Evolutionary conservation across 2,113 vertebrate genomes (phyloP).

Genomic region (Axis porcinus): DNA sequence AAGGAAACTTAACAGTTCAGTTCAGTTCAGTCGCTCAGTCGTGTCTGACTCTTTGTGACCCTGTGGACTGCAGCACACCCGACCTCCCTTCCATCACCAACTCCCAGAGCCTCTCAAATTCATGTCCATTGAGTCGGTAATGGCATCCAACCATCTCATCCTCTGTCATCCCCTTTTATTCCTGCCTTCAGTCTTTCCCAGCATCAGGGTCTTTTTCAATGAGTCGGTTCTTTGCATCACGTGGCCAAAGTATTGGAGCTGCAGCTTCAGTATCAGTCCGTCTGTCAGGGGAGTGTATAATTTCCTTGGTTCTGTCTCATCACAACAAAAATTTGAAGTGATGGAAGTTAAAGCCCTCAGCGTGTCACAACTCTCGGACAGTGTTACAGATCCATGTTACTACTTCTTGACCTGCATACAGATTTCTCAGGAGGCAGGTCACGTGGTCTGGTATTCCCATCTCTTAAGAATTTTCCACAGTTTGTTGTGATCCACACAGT

Average conservation of each 20-base stretch:
- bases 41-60: neutral
- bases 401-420: neutral
- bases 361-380: no score
- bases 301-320: no score
- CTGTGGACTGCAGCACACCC: neutral
- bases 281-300: neutral
- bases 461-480: neutral
- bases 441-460: neutral
- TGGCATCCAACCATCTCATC: neutral
- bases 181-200: neutral
- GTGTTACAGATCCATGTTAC: no score
- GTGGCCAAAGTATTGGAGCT: neutral
- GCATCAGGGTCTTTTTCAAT: neutral
- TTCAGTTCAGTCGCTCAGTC: neutral
- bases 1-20: neutral
- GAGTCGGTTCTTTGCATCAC: neutral
- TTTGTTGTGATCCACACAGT: neutral
- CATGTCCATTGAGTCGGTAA: neutral
- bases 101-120: neutral
- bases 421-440: neutral
- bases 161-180: neutral
- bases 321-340: no score
- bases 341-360: no score
- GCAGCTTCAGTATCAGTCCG: neutral
- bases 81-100: neutral